phyloP scores from a whole-genome alignment of 2,888 invertebrate genomes.

The Meliscaeva auricollis region DNA sequence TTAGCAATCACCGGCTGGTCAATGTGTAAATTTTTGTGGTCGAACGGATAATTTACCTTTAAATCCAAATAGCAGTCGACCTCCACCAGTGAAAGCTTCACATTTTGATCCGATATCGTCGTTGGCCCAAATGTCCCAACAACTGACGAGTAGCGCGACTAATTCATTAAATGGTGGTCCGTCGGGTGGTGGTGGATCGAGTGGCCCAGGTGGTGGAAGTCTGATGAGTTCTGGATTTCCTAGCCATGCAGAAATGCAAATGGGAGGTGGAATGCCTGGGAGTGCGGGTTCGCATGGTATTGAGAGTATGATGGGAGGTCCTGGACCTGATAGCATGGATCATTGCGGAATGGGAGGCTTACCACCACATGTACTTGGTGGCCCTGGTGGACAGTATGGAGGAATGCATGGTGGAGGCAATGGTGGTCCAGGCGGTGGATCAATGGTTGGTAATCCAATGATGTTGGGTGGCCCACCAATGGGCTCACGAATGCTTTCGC shows the following conservation, averaged over 20 bases:
- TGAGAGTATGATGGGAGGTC: constrained; percentile 79
- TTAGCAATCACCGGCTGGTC: constrained; percentile 77
- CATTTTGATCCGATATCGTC: constrained; percentile 97
- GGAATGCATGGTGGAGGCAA: constrained; percentile 76
- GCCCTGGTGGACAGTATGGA: constrained; percentile 77
- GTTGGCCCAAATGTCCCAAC: constrained; percentile 97
- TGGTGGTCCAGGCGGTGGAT: constrained; percentile 79
- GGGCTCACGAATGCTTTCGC: constrained; percentile 86
- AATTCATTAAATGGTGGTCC: constrained; percentile 84
- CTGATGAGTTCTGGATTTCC: constrained; percentile 72
- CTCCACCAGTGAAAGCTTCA: constrained; percentile 86
- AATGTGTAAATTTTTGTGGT: constrained; percentile 81
- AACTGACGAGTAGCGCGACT: constrained; percentile 91
- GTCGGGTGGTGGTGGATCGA: constrained; percentile 80
- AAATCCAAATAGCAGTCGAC: constrained; percentile 87
- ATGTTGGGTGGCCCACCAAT: constrained; percentile 84
- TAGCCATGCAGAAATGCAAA: constrained; percentile 78
- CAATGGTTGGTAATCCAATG: constrained; percentile 80
- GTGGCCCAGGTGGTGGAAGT: constrained; percentile 78
- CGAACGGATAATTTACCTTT: constrained; percentile 88
- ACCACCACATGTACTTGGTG: constrained; percentile 70
- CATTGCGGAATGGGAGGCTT: constrained; percentile 79
- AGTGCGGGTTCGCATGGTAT: constrained; percentile 76
- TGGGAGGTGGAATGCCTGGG: constrained; percentile 69
- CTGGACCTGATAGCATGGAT: constrained; percentile 80